Evolutionary conservation across 2,888 invertebrate species (phyloP), one percentile per base, ranked within the genome.

Genomic region (Mimas tiliae): DNA sequence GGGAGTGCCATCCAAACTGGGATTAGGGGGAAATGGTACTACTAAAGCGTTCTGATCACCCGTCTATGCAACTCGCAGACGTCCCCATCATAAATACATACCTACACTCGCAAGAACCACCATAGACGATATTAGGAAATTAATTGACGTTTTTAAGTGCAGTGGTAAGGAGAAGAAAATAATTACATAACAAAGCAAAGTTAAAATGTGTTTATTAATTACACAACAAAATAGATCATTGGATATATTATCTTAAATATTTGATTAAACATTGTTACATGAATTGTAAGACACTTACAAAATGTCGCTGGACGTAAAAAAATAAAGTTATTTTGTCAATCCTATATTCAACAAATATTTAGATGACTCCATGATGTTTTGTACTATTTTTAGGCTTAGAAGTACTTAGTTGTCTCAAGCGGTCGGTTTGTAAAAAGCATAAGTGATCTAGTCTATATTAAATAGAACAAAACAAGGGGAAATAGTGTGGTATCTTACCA

Each of bases 181-280:
- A 16, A 42, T 38, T 2, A 58, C 11, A 0, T 42, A 11, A 16
- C 38, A 42, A 12, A 19, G 9, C n/a, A 58, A 42, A 38, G 19
- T 58, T 58, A 19, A 16, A 58, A 58, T 38, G 19, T 58, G 58
- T 58, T 58, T 58, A 58, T 58, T 58, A 42, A 55, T 38, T 38
- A 58, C 38, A 58, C 58, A 42, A 58, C 58, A 38, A 34, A 58
- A 12, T 58, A 58, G 58, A 58, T 58, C 58, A 63, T 51, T 66
- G 53, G 55, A 42, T 58, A 58, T 19, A 58, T 42, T 42, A n/a
- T 38, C 16, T 53, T 33, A 16, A 16, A 16, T 6, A 11, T 42
- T 27, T 27, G 27, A 3, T 27, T 27, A 27, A 27, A 27, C 27
- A 27, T n/a, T n/a, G 27, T 27, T 27, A 27, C 27, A 27, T 3